phyloP scores from a whole-genome alignment of 2,888 invertebrate genomes.

The Melinaea menophilus region DNA sequence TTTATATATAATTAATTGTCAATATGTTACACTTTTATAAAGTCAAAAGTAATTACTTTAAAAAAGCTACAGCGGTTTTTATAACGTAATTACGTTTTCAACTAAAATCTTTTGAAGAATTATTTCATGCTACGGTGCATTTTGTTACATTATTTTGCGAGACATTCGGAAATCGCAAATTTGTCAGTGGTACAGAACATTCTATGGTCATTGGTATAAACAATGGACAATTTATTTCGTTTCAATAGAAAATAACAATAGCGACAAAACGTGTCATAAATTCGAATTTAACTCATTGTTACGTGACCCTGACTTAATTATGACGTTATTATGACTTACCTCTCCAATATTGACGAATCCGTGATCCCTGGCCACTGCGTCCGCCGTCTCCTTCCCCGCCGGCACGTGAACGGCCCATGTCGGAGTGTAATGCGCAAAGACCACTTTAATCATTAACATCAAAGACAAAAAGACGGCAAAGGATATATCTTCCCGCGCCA shows the following conservation, averaged over 20 bases:
- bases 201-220: background rate
- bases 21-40: too few relatives aligned
- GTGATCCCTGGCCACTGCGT: conserved; percentile 86
- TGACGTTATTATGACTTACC: conserved; percentile 76
- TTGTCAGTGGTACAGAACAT: conserved; percentile 23
- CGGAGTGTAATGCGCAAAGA: conserved; percentile 81
- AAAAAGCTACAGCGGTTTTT: too few relatives aligned
- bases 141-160: background rate
- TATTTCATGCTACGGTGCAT: too few relatives aligned
- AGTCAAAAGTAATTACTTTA: too few relatives aligned
- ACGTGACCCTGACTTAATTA: background rate
- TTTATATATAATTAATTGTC: too few relatives aligned
- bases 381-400: conserved; percentile 82
- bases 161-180: conserved; percentile 29
- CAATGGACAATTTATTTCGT: too few relatives aligned
- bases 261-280: too few relatives aligned
- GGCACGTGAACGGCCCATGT: conserved; percentile 93
- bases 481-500: conserved; percentile 60
- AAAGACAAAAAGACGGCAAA: conserved; percentile 58
- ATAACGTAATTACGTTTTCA: too few relatives aligned
- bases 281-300: background rate
- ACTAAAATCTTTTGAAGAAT: too few relatives aligned
- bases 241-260: too few relatives aligned
- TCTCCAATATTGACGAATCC: conserved; percentile 91
- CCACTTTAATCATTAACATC: conserved; percentile 49